Conservation (phyloP, 1,140 invertebrate species). For the Himalopsyche phryganea region DNA sequence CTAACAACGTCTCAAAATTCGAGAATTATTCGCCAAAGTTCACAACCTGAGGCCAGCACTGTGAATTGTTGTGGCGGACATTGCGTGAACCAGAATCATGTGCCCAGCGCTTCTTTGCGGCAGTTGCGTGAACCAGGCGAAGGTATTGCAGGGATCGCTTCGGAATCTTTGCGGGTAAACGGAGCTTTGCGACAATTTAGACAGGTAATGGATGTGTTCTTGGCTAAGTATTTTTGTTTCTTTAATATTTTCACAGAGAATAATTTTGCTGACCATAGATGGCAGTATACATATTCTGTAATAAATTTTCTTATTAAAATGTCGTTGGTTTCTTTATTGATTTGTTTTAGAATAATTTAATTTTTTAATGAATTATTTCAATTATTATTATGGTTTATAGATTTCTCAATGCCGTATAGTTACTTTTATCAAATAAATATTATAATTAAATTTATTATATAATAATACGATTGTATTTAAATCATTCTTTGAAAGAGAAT, state of each 20-base stretch:
- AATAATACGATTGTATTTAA: too few relatives aligned
- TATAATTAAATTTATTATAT: too few relatives aligned
- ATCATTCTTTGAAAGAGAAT: too few relatives aligned
- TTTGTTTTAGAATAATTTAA: too few relatives aligned
- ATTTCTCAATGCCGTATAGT: too few relatives aligned
- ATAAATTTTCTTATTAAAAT: too few relatives aligned
- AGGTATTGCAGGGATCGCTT: constrained; percentile 92
- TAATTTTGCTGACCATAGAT: constrained; percentile 1
- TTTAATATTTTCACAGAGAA: constrained; percentile 3
- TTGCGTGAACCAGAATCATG: constrained; percentile 53
- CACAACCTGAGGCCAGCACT: constrained; percentile 79
- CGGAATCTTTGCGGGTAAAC: constrained; percentile 94
- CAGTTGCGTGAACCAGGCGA: constrained; percentile 78
- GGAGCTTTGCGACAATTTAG: constrained; percentile 94
- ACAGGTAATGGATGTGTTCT: constrained; percentile 66
- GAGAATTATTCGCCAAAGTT: constrained; percentile 84
- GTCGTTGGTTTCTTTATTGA: too few relatives aligned
- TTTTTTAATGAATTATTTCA: too few relatives aligned
- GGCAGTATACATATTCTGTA: constrained; percentile 4
- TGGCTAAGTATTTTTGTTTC: constrained; percentile 29
- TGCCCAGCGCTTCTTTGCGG: constrained; percentile 73
- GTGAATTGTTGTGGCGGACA: constrained; percentile 60
- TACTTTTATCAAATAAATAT: too few relatives aligned
- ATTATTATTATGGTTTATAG: too few relatives aligned
- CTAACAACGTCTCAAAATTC: constrained; percentile 66